phyloP scores from a whole-genome alignment of 2,888 invertebrate species.

The Germaria angustata region DNA sequence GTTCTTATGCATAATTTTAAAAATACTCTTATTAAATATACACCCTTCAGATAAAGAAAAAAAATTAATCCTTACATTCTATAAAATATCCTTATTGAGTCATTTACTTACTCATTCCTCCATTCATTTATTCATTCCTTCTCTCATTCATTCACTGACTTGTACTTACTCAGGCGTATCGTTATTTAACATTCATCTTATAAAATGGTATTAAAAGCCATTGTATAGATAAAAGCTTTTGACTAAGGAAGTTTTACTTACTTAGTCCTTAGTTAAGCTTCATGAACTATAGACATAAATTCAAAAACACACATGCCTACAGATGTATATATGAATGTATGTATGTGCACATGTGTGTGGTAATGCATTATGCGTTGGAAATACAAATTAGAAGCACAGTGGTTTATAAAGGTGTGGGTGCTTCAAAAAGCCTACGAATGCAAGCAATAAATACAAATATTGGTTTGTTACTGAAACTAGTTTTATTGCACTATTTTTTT shows the following conservation, averaged over 20 bases:
- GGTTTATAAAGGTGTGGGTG: not conserved
- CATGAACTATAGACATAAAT: slow-evolving; percentile 37
- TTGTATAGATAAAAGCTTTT: slow-evolving; percentile 47
- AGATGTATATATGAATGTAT: not conserved
- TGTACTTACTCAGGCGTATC: slow-evolving; percentile 12
- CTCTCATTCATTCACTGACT: not conserved
- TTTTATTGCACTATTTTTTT: no score
- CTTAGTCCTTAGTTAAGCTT: slow-evolving; percentile 52
- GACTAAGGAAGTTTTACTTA: slow-evolving; percentile 37
- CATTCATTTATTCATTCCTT: not conserved
- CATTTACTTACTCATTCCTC: not conserved
- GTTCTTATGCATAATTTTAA: not conserved
- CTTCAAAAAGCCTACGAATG: not conserved
- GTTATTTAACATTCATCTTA: slow-evolving; percentile 43
- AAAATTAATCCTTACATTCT: not conserved
- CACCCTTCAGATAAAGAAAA: not conserved
- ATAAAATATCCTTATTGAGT: slow-evolving; percentile 13
- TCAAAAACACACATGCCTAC: not conserved
- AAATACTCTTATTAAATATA: slow-evolving; percentile 8
- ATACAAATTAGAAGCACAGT: not conserved
- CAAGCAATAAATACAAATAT: no score
- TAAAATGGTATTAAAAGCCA: slow-evolving; percentile 34
- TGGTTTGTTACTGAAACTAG: no score
- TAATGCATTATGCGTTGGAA: not conserved
- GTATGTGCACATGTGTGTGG: not conserved